Evolutionary conservation across 1,140 invertebrate species (phyloP), one percentile per base, ranked within the genome.

Genomic region (Drosophila hydei): DNA sequence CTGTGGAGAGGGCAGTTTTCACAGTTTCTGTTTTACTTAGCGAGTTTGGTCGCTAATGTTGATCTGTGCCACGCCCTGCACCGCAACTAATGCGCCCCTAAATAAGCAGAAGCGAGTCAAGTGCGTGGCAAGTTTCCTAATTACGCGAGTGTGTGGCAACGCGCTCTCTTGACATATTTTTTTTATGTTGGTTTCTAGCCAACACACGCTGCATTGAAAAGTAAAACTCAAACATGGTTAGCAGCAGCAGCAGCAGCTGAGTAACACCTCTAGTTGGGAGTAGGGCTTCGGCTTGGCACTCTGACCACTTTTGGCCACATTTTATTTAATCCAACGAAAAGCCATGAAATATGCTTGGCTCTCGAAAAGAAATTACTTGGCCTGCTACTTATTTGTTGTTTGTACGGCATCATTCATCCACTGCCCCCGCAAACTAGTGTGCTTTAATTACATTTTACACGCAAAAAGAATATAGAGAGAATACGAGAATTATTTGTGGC

Each of bases 91-190:
- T 11, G 4, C 19, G 36, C 36, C 36, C 19, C 30, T 27, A 43
- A 50, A 61, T 45, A 21, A 19, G 18, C 43, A 0, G 19, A 75
- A 83, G 67, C 72, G 73, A 83, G 79, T 83, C 79, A 85, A 83
- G 79, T 83, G 72, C 72, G 80, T 63, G 47, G 80, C 79, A 85
- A 83, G 79, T 85, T 79, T 85, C 80, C 79, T 85, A 83, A 83
- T 83, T 83, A 83, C 76, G 62, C 61, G 64, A 79, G 55, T 72
- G 25, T 27, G 25, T 27, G 25, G 1, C 3, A 5, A 1, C 11
- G 30, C 38, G 76, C 75, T 83, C 70, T 65, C 61, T 71, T 85
- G 80, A 83, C 79, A 83, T 72, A 85, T 79, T 83, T 83, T 83
- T 30, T 83, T 83, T 83, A 25, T 72, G 65, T 64, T 65, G 36